phyloP scores from a whole-genome alignment of 1,140 invertebrate species.

The Lepidostoma basale region DNA sequence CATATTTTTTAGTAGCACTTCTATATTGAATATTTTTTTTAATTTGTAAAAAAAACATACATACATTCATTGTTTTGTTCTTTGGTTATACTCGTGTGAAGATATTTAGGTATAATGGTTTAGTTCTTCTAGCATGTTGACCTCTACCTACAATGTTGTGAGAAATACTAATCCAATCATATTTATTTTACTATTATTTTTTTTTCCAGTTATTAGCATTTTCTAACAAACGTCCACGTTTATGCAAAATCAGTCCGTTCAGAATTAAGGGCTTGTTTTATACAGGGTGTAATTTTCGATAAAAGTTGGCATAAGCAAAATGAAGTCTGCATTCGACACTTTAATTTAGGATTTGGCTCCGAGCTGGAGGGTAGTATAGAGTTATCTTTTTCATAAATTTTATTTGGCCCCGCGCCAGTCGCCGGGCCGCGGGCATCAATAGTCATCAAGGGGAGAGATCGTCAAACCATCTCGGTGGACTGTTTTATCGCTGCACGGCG shows the following conservation, averaged over 20 bases:
- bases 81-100: too few species aligned
- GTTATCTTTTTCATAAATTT: slow-evolving; percentile 36
- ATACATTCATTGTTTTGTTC: too few species aligned
- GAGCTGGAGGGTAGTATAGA: slow-evolving; percentile 2
- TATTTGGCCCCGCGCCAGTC: slow-evolving; percentile 34
- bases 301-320: slow-evolving; percentile 38
- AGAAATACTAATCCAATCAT: background rate
- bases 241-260: background rate
- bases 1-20: too few species aligned
- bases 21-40: too few species aligned
- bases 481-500: too few species aligned
- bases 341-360: slow-evolving; percentile 44
- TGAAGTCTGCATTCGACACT: slow-evolving; percentile 42
- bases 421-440: slow-evolving; percentile 6
- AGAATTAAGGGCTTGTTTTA: background rate
- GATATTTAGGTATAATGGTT: too few species aligned
- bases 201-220: background rate
- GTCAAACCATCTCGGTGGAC: too few species aligned
- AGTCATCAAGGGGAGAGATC: slow-evolving; percentile 1
- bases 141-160: background rate
- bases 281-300: background rate
- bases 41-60: too few species aligned
- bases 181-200: background rate
- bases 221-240: background rate
- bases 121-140: background rate